phyloP scores from a whole-genome alignment of 2,888 invertebrate genomes.

The Pteria penguin region DNA sequence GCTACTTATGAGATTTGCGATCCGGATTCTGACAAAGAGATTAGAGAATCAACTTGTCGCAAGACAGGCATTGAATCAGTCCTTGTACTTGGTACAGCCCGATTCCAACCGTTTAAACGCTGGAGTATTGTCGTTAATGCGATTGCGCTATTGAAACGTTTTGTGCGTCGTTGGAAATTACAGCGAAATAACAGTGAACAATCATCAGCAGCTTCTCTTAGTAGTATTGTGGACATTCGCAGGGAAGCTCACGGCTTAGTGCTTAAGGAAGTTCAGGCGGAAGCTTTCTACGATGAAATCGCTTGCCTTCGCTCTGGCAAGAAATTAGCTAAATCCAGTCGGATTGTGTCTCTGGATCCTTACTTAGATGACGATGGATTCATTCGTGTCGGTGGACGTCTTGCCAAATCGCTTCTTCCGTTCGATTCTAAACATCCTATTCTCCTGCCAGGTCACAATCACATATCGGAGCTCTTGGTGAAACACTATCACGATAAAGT shows the following conservation, averaged over 20 bases:
- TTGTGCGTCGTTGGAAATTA: too few relatives aligned
- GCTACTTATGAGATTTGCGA: conserved; percentile 23
- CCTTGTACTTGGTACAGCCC: conserved; percentile 6
- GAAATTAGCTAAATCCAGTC: conserved; percentile 27
- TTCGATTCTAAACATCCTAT: conserved; percentile 36
- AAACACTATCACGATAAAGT: conserved; percentile 40
- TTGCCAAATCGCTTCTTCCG: conserved; percentile 19
- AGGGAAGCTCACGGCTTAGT: not conserved
- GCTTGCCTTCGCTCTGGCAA: not conserved
- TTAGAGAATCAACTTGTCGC: conserved; percentile 27
- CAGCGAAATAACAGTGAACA: too few relatives aligned
- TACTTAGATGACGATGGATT: conserved; percentile 36
- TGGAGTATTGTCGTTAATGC: conserved; percentile 37
- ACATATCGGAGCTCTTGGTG: conserved; percentile 41
- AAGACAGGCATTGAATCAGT: not conserved
- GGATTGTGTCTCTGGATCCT: conserved; percentile 28
- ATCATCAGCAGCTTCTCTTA: too few relatives aligned
- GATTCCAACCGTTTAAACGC: conserved; percentile 39
- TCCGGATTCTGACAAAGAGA: conserved; percentile 31
- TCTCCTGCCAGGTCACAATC: conserved; percentile 39
- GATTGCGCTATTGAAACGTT: not conserved
- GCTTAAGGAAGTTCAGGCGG: not conserved
- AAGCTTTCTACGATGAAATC: not conserved
- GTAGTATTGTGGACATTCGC: too few relatives aligned
- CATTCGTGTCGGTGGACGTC: conserved; percentile 43